Base-by-base conservation (phyloP, 2,888 invertebrate species). In the Drosophila demipolita region DNA sequence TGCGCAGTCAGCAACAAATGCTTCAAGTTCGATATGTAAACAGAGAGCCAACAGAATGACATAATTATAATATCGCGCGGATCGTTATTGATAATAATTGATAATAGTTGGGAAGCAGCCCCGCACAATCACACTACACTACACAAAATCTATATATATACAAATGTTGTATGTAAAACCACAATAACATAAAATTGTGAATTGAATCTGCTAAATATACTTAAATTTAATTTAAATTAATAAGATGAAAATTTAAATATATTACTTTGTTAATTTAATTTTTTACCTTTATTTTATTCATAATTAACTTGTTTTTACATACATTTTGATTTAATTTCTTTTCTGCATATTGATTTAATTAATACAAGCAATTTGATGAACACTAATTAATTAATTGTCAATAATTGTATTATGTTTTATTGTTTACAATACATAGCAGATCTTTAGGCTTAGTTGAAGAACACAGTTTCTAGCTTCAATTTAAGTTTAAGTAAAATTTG, bases 361-460 rank as follows among this genome's bases (percentile, higher is more conserved):
- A 48, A 60, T 29, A 17, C 36, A 20, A 40, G 23, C 48, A 12
- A 45, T 29, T 33, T 29, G 8, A 20, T 4, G 15, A 17, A 6
- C 33, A 26, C 15, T 32, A 40, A 54, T 4, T 32, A 40, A 54
- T 4, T 49, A 60, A 59, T 42, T 26, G 2, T 12, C 32, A 23
- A 58, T 45, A 57, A 69, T 52, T 49, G 36, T 29, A 26, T 45
- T 60, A 40, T 61, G 40, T 45, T 68, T 76, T 78, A 69, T 76
- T 73, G 26, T 55, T 55, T 17, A 59, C 35, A 67, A 64, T 77
- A 77, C 40, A 68, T 35, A 67, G 36, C 40, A 48, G 20, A 69
- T 36, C 32, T 33, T 53, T 17, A 42, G 68, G 49, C 54, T 38
- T 26, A 12, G 12, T 36, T 23, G 15, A 58, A 23, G 9, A 17